A percentile compares a stretch with the other conserved stretches of the same genome.
These are phyloP conservation scores for Camarhynchus parvulus DNA, from an alignment of 2,113 vertebrate species.

Conservation along the genomic window DNA sequence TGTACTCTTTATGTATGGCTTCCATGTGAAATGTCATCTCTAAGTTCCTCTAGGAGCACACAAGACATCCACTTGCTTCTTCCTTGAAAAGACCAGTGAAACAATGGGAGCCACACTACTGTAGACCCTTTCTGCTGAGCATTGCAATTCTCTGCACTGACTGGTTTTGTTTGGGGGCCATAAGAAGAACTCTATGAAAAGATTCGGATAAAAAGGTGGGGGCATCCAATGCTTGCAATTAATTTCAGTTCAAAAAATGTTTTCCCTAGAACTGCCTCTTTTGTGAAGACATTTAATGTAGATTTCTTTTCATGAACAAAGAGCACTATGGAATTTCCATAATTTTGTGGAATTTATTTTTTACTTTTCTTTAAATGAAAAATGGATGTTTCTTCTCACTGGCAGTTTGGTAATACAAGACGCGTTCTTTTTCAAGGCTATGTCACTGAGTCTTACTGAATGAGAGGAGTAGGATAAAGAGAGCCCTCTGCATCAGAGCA, in stretches of 20 bases:
- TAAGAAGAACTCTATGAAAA: background rate
- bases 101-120: background rate
- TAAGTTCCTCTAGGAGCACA: background rate
- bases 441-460: background rate
- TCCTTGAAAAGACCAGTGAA: background rate
- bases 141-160: background rate
- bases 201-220: background rate
- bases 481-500: background rate
- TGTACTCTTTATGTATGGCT: background rate
- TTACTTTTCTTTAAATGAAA: background rate
- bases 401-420: background rate
- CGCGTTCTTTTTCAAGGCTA: background rate
- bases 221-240: background rate
- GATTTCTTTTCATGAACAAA: background rate
- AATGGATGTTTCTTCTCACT: background rate
- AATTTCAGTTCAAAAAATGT: background rate
- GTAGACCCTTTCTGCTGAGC: background rate
- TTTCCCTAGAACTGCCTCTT: background rate
- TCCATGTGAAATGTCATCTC: rapidly evolving
- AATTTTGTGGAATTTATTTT: background rate
- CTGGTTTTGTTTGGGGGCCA: background rate
- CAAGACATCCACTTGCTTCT: background rate
- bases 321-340: background rate
- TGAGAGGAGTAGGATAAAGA: background rate
- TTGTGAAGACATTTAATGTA: background rate